Evolutionary conservation across 2,888 invertebrate genomes (phyloP).

Genomic region (Orchesellides sinensis): DNA sequence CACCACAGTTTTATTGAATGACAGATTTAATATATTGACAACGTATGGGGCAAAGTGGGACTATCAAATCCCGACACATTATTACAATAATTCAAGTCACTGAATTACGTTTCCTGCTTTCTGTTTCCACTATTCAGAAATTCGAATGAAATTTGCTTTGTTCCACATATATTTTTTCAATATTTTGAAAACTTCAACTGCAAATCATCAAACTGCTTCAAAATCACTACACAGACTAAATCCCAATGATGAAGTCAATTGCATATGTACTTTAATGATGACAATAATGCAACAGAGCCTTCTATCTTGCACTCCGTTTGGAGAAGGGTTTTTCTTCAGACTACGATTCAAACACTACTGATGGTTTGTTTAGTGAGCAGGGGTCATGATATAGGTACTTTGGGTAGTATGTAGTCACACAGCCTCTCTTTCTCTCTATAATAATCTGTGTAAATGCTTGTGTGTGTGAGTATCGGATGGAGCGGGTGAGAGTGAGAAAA

Average conservation of each 20-base stretch:
- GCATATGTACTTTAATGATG: neutral
- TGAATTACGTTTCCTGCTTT: no score
- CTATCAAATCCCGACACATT: no score
- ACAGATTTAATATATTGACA: no score
- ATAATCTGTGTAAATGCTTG: no score
- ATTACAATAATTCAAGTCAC: no score
- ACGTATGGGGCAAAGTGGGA: neutral
- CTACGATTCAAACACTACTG: conserved; percentile 64
- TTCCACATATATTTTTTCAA: no score
- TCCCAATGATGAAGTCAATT: neutral
- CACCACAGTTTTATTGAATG: no score
- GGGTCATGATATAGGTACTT: conserved; percentile 66
- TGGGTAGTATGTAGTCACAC: neutral
- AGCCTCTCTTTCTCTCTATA: no score
- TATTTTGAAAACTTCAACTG: no score
- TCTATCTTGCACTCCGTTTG: conserved; percentile 23
- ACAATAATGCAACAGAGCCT: neutral
- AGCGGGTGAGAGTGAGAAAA: conserved; percentile 24
- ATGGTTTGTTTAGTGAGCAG: conserved; percentile 52
- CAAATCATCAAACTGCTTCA: no score
- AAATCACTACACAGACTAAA: neutral
- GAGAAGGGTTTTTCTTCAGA: conserved; percentile 52
- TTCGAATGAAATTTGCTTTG: no score
- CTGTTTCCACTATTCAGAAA: no score
- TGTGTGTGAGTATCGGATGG: conserved; percentile 16